phyloP scores from a whole-genome alignment of 2,888 invertebrate genomes.

The Scaptomyza caliginosa region DNA sequence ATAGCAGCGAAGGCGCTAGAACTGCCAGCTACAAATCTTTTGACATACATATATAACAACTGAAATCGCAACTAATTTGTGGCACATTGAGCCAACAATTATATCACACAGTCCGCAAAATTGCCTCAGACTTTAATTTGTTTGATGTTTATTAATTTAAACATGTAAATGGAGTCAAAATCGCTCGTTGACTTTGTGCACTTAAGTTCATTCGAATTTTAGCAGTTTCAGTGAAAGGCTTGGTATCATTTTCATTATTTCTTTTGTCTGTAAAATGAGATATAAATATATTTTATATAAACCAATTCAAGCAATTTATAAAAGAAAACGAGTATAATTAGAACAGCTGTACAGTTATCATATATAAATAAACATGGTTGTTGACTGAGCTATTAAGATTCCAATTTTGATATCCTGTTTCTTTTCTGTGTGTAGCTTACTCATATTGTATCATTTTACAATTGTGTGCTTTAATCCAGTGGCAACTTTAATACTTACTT shows the following conservation, averaged over 20 bases:
- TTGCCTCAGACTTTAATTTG: slow-evolving; percentile 4
- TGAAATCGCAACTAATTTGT: slow-evolving; percentile 50
- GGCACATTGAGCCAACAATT: slow-evolving; percentile 24
- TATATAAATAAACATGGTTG: background rate
- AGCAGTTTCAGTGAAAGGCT: background rate
- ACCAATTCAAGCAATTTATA: background rate
- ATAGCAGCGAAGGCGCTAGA: slow-evolving; percentile 44
- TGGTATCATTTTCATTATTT: background rate
- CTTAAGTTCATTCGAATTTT: slow-evolving; percentile 31
- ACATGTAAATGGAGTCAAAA: slow-evolving; percentile 55
- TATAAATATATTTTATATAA: background rate
- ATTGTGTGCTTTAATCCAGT: slow-evolving; percentile 2
- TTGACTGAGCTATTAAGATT: background rate
- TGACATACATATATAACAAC: slow-evolving; percentile 14
- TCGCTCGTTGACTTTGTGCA: slow-evolving; percentile 30
- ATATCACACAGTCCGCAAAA: slow-evolving; percentile 20
- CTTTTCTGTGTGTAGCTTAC: background rate
- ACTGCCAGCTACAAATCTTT: slow-evolving; percentile 13
- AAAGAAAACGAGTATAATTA: background rate
- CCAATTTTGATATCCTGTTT: background rate
- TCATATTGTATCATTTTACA: slow-evolving; percentile 1
- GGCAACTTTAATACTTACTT: slow-evolving; percentile 17
- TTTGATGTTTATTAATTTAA: slow-evolving; percentile 39
- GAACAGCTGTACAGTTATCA: background rate
- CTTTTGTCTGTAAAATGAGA: background rate